Percentiles rank a stretch among this genome's conserved stretches.
These are phyloP conservation scores for Cheirogaleus medius DNA, from an alignment of 2,113 vertebrate species.

Conservation along the genomic window DNA sequence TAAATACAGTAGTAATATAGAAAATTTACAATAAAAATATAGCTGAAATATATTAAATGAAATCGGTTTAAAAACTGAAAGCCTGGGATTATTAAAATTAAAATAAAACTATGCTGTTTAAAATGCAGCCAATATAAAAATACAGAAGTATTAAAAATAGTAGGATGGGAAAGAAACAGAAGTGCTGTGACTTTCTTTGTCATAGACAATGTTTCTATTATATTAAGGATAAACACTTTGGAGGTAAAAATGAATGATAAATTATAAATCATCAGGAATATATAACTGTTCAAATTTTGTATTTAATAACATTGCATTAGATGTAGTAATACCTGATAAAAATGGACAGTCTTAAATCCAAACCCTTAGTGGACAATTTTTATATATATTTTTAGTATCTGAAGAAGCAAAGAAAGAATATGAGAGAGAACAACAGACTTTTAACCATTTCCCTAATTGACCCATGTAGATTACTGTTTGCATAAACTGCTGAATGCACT, in stretches of 20 bases:
- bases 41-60: not conserved
- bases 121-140: not conserved
- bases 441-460: not conserved
- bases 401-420: not conserved
- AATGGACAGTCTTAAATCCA: not conserved
- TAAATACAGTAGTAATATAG: not conserved
- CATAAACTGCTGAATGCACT: not conserved
- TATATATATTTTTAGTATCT: not conserved
- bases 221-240: not conserved
- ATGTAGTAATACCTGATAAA: not conserved
- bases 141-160: not conserved
- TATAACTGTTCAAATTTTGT: not conserved
- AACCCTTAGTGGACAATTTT: not conserved
- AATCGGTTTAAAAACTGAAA: not conserved
- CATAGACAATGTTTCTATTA: not conserved
- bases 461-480: not conserved
- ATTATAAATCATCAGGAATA: not conserved
- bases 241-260: not conserved
- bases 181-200: not conserved
- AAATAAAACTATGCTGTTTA: not conserved
- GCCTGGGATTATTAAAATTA: not conserved
- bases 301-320: not conserved
- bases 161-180: not conserved
- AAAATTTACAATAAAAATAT: not conserved
- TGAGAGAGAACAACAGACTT: not conserved